Percentiles rank a stretch among this genome's conserved stretches.
phyloP scores from a whole-genome alignment of 2,888 invertebrate genomes.

The Drosophila greeni region DNA sequence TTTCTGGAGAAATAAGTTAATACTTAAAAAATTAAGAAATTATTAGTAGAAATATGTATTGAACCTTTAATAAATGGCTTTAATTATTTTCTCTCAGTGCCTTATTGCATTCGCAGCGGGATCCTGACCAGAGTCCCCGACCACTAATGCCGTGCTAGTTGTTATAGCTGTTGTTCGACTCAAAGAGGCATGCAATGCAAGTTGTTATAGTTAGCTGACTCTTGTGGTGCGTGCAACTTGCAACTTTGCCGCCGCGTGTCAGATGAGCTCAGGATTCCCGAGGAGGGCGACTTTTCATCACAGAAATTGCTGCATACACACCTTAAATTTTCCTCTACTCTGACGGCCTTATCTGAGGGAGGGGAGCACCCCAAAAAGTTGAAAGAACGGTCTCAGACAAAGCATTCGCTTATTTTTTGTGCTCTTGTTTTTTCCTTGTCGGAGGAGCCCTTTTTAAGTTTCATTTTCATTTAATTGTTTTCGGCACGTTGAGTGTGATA shows the following conservation, averaged over 20 bases:
- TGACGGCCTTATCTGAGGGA: neutral
- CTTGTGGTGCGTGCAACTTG: slow-evolving; percentile 55
- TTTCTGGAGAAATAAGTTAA: neutral
- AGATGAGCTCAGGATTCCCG: slow-evolving; percentile 11
- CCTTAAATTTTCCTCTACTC: slow-evolving; percentile 6
- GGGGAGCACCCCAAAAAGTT: slow-evolving; percentile 17
- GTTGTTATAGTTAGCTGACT: slow-evolving; percentile 51
- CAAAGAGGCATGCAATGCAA: slow-evolving; percentile 48
- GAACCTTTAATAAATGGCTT: neutral
- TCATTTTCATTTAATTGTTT: slow-evolving; percentile 52
- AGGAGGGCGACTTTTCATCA: slow-evolving; percentile 4
- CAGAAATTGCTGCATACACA: slow-evolving; percentile 5
- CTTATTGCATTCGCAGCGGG: neutral
- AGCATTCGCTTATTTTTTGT: slow-evolving; percentile 17
- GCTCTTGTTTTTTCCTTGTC: slow-evolving; percentile 10
- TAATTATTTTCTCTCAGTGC: slow-evolving; percentile 13
- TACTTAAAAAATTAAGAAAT: no score
- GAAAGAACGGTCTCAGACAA: slow-evolving; percentile 31
- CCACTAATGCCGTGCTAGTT: slow-evolving; percentile 62
- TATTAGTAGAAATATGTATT: neutral
- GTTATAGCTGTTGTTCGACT: slow-evolving; percentile 60
- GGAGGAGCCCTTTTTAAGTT: slow-evolving; percentile 21
- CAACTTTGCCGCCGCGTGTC: slow-evolving; percentile 41
- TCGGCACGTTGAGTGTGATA: slow-evolving; percentile 46
- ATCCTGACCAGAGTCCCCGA: slow-evolving; percentile 15